Percentiles rank a stretch among this genome's conserved stretches.
Conservation (phyloP, 1,140 invertebrate species). For the Lethrus apterus region DNA sequence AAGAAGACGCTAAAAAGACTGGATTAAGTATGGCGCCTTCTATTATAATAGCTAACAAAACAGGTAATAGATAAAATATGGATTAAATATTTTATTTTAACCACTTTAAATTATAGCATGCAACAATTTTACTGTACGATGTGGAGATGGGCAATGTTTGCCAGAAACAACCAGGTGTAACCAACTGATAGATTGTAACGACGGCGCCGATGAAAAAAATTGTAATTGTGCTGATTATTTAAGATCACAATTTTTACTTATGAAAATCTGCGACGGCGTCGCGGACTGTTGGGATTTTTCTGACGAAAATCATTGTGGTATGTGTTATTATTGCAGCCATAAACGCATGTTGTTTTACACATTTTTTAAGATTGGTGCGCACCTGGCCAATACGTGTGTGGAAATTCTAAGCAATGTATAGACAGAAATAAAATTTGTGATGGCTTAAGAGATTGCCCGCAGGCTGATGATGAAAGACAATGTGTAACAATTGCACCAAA, state of each 20-base stretch:
- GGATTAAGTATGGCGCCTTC: background rate
- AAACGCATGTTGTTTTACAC: background rate
- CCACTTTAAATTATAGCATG: conserved; percentile 40
- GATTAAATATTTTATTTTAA: conserved; percentile 2
- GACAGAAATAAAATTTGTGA: conserved; percentile 63
- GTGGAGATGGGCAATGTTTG: conserved; percentile 60
- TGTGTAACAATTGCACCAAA: conserved; percentile 52
- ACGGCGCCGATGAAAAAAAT: conserved; percentile 62
- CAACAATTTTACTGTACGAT: conserved; percentile 48
- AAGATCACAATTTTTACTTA: conserved; percentile 55
- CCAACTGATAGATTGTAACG: conserved; percentile 62
- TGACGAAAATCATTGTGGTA: conserved; percentile 73
- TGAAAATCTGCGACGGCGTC: conserved; percentile 75
- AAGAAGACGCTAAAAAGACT: conserved; percentile 43
- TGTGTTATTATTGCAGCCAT: conserved; percentile 23
- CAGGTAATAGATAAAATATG: conserved; percentile 14
- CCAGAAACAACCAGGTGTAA: conserved; percentile 63
- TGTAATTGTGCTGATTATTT: conserved; percentile 73
- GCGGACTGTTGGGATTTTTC: conserved; percentile 74
- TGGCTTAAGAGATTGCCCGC: conserved; percentile 66
- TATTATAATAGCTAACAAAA: conserved; percentile 20
- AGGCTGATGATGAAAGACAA: conserved; percentile 73
- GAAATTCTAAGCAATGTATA: conserved; percentile 61
- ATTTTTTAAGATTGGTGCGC: conserved; percentile 61
- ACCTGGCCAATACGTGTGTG: conserved; percentile 66